A percentile compares a stretch with the other conserved stretches of the same genome.
Evolutionary conservation across 1,140 invertebrate species (phyloP).

Genomic region (Drosophila aff.): DNA sequence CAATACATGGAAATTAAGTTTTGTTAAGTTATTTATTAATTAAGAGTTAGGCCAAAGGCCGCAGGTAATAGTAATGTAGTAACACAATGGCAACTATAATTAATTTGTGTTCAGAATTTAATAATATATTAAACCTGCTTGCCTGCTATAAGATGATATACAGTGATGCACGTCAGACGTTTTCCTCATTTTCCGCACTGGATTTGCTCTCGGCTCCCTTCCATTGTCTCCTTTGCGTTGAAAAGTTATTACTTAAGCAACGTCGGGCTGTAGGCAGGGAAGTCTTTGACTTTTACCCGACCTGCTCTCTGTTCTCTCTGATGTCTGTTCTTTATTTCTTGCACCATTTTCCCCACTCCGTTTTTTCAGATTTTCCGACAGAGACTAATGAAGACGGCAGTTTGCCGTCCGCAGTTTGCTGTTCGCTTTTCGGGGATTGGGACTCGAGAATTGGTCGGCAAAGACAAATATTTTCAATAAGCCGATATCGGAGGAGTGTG

Average conservation of each 20-base stretch:
- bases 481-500: conserved; percentile 77
- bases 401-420: conserved; percentile 10
- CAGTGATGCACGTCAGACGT: conserved; percentile 15
- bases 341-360: neutral
- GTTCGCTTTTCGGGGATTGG: conserved; percentile 36
- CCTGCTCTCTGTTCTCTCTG: conserved; percentile 6
- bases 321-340: conserved; percentile 14
- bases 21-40: conserved; percentile 6
- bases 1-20: neutral
- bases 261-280: conserved; percentile 42
- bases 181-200: conserved; percentile 5
- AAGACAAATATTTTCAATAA: conserved; percentile 83
- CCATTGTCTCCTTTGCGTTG: conserved; percentile 40
- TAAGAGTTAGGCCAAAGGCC: neutral
- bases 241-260: conserved; percentile 61
- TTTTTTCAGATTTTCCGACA: conserved; percentile 51
- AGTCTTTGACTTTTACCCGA: conserved; percentile 62
- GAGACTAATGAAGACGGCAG: conserved; percentile 78
- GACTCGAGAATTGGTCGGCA: conserved; percentile 44
- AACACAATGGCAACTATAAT: neutral
- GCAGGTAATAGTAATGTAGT: neutral
- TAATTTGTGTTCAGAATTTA: conserved; percentile 14
- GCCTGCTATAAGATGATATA: neutral
- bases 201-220: neutral
- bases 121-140: neutral